Percentiles rank a stretch among this genome's conserved stretches.
These are phyloP conservation scores for Sebastes steindachneri DNA, from an alignment of 2,797 vertebrate species.

Conservation along the genomic window DNA sequence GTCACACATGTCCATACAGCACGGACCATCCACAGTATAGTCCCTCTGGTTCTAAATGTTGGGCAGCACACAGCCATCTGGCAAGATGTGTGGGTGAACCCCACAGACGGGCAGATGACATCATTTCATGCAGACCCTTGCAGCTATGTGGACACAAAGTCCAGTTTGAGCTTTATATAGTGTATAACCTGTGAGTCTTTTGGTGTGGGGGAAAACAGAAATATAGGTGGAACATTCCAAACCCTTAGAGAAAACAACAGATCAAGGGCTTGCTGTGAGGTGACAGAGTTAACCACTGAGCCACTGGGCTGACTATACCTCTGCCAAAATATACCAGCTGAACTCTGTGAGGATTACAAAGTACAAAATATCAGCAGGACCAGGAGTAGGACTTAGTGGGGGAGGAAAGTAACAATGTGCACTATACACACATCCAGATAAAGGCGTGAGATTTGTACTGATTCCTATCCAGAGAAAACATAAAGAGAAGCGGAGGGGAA, in stretches of 20 bases:
- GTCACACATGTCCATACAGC: neutral
- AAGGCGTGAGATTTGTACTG: neutral
- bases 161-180: neutral
- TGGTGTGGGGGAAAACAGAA: neutral
- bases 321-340: slow-evolving; percentile 3
- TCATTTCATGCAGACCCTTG: neutral
- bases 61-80: neutral
- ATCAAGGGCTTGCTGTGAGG: neutral
- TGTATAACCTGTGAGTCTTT: neutral
- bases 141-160: neutral
- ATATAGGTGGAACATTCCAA: neutral
- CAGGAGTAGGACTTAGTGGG: neutral
- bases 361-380: slow-evolving; percentile 2
- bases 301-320: neutral
- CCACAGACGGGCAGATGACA: neutral
- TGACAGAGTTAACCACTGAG: neutral
- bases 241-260: neutral
- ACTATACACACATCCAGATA: neutral
- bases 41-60: neutral
- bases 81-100: neutral
- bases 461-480: slow-evolving; percentile 20
- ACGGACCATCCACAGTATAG: neutral
- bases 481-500: slow-evolving; percentile 4
- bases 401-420: neutral
- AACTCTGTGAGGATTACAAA: neutral